Evolutionary conservation across 2,797 vertebrate genomes (phyloP).

Genomic region (Limosa lapponica): DNA sequence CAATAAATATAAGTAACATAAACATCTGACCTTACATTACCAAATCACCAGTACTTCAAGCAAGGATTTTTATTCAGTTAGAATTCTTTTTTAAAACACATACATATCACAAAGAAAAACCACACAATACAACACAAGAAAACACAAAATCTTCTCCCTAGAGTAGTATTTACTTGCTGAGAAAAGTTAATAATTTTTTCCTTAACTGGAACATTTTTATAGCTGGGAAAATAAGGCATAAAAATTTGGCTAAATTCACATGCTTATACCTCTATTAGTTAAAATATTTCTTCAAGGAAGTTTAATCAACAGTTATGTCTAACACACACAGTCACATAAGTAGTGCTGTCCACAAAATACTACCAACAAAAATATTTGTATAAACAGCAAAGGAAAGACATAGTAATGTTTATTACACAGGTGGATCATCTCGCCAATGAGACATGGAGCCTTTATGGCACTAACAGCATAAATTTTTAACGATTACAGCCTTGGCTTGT

Average conservation of each 20-base stretch:
- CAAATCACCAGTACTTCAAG: not conserved
- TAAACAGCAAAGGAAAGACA: not conserved
- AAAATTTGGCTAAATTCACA: slow-evolving; percentile 23
- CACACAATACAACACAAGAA: not conserved
- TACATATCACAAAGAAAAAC: not conserved
- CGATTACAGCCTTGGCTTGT: not conserved
- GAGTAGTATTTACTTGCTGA: not conserved
- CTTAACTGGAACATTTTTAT: slow-evolving; percentile 44
- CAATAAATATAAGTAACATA: not conserved
- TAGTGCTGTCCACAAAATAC: not conserved
- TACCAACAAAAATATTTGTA: not conserved
- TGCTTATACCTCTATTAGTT: not conserved
- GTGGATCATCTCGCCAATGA: not conserved
- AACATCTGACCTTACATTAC: not conserved
- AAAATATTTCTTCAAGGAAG: not conserved
- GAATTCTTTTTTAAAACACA: slow-evolving; percentile 9
- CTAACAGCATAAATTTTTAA: not conserved
- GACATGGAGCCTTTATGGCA: not conserved
- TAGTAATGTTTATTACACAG: not conserved
- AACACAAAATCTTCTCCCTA: slow-evolving; percentile 24
- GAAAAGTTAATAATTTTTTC: slow-evolving; percentile 43
- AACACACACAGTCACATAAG: not conserved
- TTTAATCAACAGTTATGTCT: not conserved
- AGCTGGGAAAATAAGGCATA: slow-evolving; percentile 19
- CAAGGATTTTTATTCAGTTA: slow-evolving; percentile 32